Conservation (phyloP, 2,113 vertebrate genomes). For the Urocynchramus pylzowi region DNA sequence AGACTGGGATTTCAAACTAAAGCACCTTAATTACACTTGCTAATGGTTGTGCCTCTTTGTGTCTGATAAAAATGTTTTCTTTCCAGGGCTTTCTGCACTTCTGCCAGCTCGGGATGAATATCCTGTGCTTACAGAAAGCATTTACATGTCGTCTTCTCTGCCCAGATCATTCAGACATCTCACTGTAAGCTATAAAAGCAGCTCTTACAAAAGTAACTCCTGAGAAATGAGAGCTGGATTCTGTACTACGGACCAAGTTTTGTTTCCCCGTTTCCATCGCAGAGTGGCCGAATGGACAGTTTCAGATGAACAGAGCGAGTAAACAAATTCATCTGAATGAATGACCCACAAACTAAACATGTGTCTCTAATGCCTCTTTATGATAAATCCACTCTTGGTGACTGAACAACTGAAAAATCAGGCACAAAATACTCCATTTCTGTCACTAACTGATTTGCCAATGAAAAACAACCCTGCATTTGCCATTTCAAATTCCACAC, state of each 20-base stretch:
- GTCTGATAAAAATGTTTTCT: neutral
- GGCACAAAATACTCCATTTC: neutral
- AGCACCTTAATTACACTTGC: neutral
- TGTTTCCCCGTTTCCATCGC: neutral
- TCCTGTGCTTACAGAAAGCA: neutral
- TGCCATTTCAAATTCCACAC: neutral
- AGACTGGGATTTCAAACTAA: neutral
- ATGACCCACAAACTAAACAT: fast-evolving
- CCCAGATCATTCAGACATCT: neutral
- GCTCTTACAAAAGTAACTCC: neutral
- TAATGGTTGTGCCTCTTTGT: neutral
- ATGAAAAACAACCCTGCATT: neutral
- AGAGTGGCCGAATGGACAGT: neutral
- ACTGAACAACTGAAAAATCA: neutral
- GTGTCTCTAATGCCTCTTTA: neutral
- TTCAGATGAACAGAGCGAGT: neutral
- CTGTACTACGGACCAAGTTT: neutral
- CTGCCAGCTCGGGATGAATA: neutral
- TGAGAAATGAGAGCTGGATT: neutral
- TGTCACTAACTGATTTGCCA: neutral
- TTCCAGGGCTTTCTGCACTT: neutral
- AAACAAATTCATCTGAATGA: neutral
- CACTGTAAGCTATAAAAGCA: neutral
- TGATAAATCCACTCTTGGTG: fast-evolving
- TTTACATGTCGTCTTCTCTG: fast-evolving